phyloP scores from a whole-genome alignment of 2,888 invertebrate genomes.

The Sipunculus nudus region DNA sequence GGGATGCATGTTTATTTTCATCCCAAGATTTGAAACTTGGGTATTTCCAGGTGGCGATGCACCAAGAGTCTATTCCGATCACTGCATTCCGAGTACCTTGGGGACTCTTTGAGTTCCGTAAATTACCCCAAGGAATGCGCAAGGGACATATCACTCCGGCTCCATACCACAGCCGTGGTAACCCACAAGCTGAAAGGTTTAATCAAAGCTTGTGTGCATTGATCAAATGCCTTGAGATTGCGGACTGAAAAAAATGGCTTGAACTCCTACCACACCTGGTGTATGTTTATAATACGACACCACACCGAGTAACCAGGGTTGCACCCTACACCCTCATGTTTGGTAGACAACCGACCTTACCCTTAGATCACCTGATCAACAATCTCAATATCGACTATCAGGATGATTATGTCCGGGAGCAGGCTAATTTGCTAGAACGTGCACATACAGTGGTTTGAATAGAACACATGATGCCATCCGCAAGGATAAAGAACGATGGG shows the following conservation, averaged over 20 bases:
- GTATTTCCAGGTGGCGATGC: too few relatives aligned
- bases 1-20: too few relatives aligned
- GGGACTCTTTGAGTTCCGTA: conserved; percentile 1
- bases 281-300: not conserved
- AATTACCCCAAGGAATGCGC: conserved; percentile 1
- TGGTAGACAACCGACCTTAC: not conserved
- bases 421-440: not conserved
- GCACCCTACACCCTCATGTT: not conserved
- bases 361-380: not conserved
- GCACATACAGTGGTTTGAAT: not conserved
- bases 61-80: not conserved
- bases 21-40: too few relatives aligned
- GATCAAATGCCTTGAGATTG: not conserved
- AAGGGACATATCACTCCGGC: conserved; percentile 5
- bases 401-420: not conserved
- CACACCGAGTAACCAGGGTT: not conserved
- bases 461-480: not conserved
- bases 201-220: not conserved
- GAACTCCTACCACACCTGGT: not conserved
- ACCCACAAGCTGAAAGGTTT: not conserved
- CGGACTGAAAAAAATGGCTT: not conserved
- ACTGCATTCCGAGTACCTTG: not conserved
- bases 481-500: not conserved
- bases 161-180: too few relatives aligned
- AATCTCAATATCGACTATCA: not conserved